Evolutionary conservation across 1,140 invertebrate species (phyloP), one percentile per base, ranked within the genome.

Genomic region (Apis florea): DNA sequence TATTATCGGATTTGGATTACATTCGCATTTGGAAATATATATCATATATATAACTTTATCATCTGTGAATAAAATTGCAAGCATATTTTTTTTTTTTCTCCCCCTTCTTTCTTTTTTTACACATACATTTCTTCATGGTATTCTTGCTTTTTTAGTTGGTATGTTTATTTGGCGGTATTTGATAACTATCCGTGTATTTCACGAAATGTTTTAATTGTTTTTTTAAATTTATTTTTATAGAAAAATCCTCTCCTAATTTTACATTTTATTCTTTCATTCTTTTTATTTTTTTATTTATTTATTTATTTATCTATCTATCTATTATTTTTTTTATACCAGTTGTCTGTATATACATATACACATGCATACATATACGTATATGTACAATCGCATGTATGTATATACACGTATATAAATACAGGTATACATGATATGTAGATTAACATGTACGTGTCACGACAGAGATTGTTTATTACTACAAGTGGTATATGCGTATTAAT

Each of bases 71-170:
- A 70, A 58, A 83, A 82, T 75, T 53, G 26, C 17, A 64, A 74
- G 15, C 17, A 40, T 66, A 47, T 31, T 67, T 64, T 47, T 31
- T 47, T n/a, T 67, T 21, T 66, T 80, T 21, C 70, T 79, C n/a
- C n/a, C n/a, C n/a, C n/a, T 54, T 84, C 59, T 80, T 59, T 73
- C 70, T 72, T 73, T 59, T 73, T 78, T 72, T 73, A 47, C 47
- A 81, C 77, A 72, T 61, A 81, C 77, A 72, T 61, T 82, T 67
- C 12, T 79, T 80, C 59, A 51, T 31, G 75, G 61, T 26, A 47
- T 73, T 73, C 4, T 40, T 40, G 31, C 31, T 40, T 40, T 40
- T 40, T 40, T 40, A 40, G 31, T 40, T 40, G 31, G 31, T 40
- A 40, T 40, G 5, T 40, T 40, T 40, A 40, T 40, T 40, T 40